Evolutionary conservation across 2,888 invertebrate genomes (phyloP).

Genomic region (Lepeophtheirus nordmannii): DNA sequence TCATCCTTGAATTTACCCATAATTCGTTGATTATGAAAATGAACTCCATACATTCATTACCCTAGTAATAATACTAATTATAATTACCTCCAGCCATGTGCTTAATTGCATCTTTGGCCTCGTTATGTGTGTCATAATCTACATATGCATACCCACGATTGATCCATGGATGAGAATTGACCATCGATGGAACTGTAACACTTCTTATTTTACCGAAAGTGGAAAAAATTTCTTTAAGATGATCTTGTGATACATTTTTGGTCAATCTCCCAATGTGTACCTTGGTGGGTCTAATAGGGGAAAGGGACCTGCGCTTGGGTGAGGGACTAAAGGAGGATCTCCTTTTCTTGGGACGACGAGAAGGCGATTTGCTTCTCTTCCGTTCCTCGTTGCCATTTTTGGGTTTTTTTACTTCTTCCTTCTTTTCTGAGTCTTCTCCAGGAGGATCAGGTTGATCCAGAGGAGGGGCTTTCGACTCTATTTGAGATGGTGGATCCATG

Average conservation of each 20-base stretch:
- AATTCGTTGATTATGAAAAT: no score
- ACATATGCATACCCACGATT: slow-evolving; percentile 71
- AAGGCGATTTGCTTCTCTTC: not conserved
- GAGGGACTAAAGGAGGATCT: not conserved
- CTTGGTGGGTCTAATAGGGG: slow-evolving; percentile 52
- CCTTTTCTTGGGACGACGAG: not conserved
- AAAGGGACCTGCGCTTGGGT: slow-evolving; percentile 27
- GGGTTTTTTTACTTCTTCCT: slow-evolving; percentile 28
- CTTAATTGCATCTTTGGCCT: slow-evolving; percentile 95
- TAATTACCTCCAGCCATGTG: slow-evolving; percentile 87
- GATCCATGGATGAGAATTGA: slow-evolving; percentile 34
- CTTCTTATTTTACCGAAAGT: slow-evolving; percentile 68
- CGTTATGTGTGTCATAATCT: slow-evolving; percentile 79
- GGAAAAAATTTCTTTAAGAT: slow-evolving; percentile 78
- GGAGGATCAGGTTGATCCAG: slow-evolving; percentile 1
- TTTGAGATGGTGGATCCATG: not conserved
- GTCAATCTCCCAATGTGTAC: slow-evolving; percentile 87
- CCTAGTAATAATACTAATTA: not conserved
- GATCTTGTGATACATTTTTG: slow-evolving; percentile 58
- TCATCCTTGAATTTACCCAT: no score
- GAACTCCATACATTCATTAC: no score
- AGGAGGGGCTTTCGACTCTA: not conserved
- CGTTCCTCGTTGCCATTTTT: not conserved
- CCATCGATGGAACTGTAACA: slow-evolving; percentile 66
- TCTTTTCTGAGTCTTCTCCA: not conserved